A percentile compares a stretch with the other conserved stretches of the same genome.
phyloP scores from a whole-genome alignment of 2,797 vertebrate species.

The Natrix natrix region DNA sequence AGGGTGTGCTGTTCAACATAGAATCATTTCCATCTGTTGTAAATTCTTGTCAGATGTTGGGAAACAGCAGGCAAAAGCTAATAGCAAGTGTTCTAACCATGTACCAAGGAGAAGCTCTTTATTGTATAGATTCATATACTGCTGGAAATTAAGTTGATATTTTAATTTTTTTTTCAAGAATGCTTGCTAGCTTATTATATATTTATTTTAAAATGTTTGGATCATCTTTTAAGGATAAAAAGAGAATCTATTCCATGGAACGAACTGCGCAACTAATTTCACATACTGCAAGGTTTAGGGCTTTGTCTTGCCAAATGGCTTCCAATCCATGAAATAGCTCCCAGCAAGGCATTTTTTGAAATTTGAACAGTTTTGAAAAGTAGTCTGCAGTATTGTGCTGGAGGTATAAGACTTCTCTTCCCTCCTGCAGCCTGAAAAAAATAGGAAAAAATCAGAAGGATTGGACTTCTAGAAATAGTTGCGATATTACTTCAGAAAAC shows the following conservation, averaged over 20 bases:
- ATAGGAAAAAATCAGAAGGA: neutral
- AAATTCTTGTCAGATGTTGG: slow-evolving; percentile 74
- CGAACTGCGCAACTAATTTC: neutral
- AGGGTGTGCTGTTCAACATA: slow-evolving; percentile 64
- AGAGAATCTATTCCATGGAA: neutral
- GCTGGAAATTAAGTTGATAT: slow-evolving; percentile 49
- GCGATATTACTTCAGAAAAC: neutral
- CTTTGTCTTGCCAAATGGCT: neutral
- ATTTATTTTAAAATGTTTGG: neutral
- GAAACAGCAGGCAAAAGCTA: slow-evolving; percentile 59
- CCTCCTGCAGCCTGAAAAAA: neutral
- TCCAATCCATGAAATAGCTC: neutral
- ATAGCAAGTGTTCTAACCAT: slow-evolving; percentile 55
- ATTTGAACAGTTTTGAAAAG: neutral
- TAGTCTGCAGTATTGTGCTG: neutral
- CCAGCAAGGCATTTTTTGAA: neutral
- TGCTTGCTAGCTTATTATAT: slow-evolving; percentile 10
- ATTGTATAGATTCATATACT: slow-evolving; percentile 45
- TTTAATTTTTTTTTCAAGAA: neutral
- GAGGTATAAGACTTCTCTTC: neutral
- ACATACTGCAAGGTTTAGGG: neutral
- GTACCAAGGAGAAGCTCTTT: slow-evolving; percentile 57
- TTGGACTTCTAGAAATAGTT: neutral
- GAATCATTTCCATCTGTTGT: slow-evolving; percentile 71
- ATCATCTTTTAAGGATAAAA: neutral